Base-by-base conservation (phyloP, 1,140 invertebrate genomes). In the Ctenoplectra terminalis region DNA sequence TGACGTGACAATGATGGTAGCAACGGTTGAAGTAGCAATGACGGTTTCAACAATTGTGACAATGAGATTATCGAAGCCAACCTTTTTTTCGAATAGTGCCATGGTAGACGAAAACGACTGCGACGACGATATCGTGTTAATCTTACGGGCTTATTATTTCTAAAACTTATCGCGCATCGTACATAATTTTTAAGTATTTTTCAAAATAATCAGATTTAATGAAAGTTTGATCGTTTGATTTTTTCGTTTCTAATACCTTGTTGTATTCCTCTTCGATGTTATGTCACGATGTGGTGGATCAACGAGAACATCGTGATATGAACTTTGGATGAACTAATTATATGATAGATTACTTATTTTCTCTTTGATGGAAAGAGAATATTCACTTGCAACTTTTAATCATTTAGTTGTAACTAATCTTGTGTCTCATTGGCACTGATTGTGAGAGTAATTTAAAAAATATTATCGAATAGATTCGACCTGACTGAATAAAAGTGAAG, bases 1-100 rank as follows among this genome's bases (percentile, higher is more conserved):
- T 43, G 26, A 54, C 34, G 46, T 70, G 48, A 77, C 64, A 46
- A 34, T 58, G 29, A 6, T 56, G 48, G 63, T 66, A 52, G 60
- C 20, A 40, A n/a, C 48, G 37, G 4, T 54, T 29, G 0, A 31
- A 23, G 8, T 50, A 31, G 11, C n/a, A 31, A 71, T 40, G 29
- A 48, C 17, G 23, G 6, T 56, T 56, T 3, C 17, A 26, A 50
- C 20, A n/a, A 8, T 63, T 58, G 5, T 8, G 43, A 78, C n/a
- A 46, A 78, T 34, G 17, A 17, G 17, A 54, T 5, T 34, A 7
- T 31, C 31, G 23, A 20, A 52, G 17, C 7, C 7, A 7, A 29
- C n/a, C 54, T 9, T 31, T 54, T 46, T 31, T n/a, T 13, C 61
- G 13, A 26, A 64, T 15, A 64, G 6, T 37, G 37, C 6, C 26